Evolutionary conservation across 2,888 invertebrate genomes (phyloP).

Genomic region (Eupithecia dodoneata): DNA sequence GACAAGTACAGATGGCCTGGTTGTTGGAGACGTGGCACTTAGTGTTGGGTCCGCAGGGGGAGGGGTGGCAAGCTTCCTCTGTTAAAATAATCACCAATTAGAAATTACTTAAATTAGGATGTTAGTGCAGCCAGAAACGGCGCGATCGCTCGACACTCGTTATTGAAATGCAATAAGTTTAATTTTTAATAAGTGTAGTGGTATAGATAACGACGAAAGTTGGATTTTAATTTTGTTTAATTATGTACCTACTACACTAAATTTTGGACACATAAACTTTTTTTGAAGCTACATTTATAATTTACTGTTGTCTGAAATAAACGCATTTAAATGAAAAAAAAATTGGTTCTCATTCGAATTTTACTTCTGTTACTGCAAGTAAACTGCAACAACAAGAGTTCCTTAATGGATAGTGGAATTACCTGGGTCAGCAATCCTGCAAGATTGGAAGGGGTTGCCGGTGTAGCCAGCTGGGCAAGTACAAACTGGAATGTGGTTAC

Average conservation of each 20-base stretch:
- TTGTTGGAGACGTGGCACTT: conserved; percentile 91
- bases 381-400: not conserved
- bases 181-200: not conserved
- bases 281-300: no score
- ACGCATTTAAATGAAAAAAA: no score
- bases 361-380: not conserved
- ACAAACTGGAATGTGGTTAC: conserved; percentile 91
- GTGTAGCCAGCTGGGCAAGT: conserved; percentile 90
- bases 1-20: conserved; percentile 91
- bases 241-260: no score
- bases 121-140: not conserved
- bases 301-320: no score
- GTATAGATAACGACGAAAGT: no score
- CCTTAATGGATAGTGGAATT: conserved; percentile 22
- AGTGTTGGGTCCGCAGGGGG: conserved; percentile 92
- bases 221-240: no score
- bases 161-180: not conserved
- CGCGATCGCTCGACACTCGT: not conserved
- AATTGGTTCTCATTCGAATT: not conserved
- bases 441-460: conserved; percentile 90
- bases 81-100: conserved; percentile 39
- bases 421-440: conserved; percentile 91
- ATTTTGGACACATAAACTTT: no score
- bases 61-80: conserved; percentile 94
- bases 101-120: not conserved